Evolutionary conservation across 2,888 invertebrate species (phyloP), one percentile per base, ranked within the genome.

Genomic region (Exocentrus adspersus): DNA sequence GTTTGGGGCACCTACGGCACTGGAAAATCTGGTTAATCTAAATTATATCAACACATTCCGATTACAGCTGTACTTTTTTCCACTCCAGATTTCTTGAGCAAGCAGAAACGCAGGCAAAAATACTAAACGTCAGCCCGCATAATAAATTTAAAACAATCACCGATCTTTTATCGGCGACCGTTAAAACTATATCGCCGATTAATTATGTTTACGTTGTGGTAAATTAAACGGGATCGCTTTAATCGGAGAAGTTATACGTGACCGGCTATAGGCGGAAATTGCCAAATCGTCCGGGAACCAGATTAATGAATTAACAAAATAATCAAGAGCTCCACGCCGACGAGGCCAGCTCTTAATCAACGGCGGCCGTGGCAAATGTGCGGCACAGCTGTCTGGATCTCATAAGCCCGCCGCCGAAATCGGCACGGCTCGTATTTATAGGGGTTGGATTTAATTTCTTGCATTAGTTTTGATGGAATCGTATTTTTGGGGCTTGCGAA

Each of bases 391-490:
- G 81, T 79, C 78, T 72, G 70, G 78, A 79, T 80, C 81, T 78
- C 81, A 81, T 80, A 81, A 80, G 80, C 78, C 73, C 75, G 67
- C 72, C 73, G 70, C n/a, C n/a, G n/a, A n/a, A 77, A 78, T 78
- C 74, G 78, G 78, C 79, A 79, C n/a, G 7, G 7, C 24, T 24
- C 24, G 24, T 77, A 80, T 80, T 79, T 79, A n/a, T 78, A 79
- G 77, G 79, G 80, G 79, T 80, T 80, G 80, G 79, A 79, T 79
- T 80, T 80, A 81, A n/a, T n/a, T n/a, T n/a, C n/a, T n/a, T n/a
- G n/a, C n/a, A n/a, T n/a, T n/a, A n/a, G n/a, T n/a, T n/a, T n/a
- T n/a, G n/a, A n/a, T n/a, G n/a, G n/a, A n/a, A n/a, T n/a, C n/a
- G n/a, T n/a, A n/a, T n/a, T n/a, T n/a, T n/a, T n/a, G n/a, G n/a